Evolutionary conservation across 2,888 invertebrate species (phyloP).

Genomic region (Pardosa pseudoannulata): DNA sequence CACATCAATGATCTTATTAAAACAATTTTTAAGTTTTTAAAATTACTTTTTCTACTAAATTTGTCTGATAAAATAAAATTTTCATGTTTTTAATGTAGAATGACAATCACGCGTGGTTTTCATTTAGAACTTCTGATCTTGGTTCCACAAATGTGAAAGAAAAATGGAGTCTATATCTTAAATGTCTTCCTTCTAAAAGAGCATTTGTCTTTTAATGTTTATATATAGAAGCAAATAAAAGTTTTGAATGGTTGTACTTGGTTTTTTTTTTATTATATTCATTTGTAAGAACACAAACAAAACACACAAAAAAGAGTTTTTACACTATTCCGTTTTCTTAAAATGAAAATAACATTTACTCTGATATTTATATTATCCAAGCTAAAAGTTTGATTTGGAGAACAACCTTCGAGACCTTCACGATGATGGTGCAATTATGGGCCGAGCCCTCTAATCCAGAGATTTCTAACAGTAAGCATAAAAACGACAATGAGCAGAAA

Average conservation of each 20-base stretch:
- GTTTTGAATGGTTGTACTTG: conserved; percentile 39
- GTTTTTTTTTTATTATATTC: background rate
- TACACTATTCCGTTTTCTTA: no score
- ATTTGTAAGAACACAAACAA: no score
- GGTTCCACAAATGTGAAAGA: background rate
- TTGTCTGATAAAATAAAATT: no score
- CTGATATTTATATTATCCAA: no score
- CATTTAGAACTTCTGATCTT: background rate
- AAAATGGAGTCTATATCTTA: conserved; percentile 24
- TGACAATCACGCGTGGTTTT: conserved; percentile 16
- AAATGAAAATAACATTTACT: no score
- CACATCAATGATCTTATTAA: background rate
- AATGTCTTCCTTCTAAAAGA: conserved; percentile 61
- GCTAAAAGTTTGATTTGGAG: no score
- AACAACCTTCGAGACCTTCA: no score
- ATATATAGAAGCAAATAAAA: conserved; percentile 48
- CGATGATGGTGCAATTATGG: no score
- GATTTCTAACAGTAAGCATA: no score
- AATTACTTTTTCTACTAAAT: background rate
- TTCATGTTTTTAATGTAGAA: background rate
- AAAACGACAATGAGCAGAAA: no score
- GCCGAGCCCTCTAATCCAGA: no score
- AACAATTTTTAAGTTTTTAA: background rate
- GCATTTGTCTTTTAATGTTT: conserved; percentile 59
- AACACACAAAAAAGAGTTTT: no score